Evolutionary conservation across 2,888 invertebrate genomes (phyloP).

Genomic region (Ditula angustiorana): DNA sequence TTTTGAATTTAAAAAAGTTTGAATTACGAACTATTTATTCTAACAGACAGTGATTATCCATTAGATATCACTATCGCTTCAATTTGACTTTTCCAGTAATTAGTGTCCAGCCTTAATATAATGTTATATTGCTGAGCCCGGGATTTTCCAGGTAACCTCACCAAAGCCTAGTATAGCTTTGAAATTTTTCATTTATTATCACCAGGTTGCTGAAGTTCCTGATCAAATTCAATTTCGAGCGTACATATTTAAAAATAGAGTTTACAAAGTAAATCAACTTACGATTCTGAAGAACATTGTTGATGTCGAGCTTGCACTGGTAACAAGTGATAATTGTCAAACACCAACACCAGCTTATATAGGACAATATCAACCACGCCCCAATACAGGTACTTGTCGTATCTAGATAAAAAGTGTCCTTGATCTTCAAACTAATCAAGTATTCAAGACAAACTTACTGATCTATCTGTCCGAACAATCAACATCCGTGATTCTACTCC

Average conservation of each 20-base stretch:
- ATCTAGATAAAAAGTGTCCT: slow-evolving; percentile 75
- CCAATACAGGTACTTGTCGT: slow-evolving; percentile 57
- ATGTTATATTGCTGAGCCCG: no score
- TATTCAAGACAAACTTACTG: slow-evolving; percentile 58
- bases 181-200: no score
- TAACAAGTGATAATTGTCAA: slow-evolving; percentile 72
- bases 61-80: no score
- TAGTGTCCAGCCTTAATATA: no score
- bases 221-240: no score
- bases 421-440: slow-evolving; percentile 77
- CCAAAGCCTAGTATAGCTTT: no score
- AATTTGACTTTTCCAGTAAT: no score
- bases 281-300: slow-evolving; percentile 81
- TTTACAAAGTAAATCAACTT: slow-evolving; percentile 50
- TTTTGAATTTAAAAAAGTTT: no score
- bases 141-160: no score
- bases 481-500: slow-evolving; percentile 62
- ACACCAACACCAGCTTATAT: slow-evolving; percentile 67
- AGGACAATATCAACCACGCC: slow-evolving; percentile 71
- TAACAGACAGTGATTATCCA: no score
- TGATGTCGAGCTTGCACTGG: slow-evolving; percentile 64
- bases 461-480: slow-evolving; percentile 55
- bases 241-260: not conserved
- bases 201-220: no score
- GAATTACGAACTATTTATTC: no score